phyloP scores from a whole-genome alignment of 2,797 vertebrate genomes.

The Bryconaethiops microstoma region DNA sequence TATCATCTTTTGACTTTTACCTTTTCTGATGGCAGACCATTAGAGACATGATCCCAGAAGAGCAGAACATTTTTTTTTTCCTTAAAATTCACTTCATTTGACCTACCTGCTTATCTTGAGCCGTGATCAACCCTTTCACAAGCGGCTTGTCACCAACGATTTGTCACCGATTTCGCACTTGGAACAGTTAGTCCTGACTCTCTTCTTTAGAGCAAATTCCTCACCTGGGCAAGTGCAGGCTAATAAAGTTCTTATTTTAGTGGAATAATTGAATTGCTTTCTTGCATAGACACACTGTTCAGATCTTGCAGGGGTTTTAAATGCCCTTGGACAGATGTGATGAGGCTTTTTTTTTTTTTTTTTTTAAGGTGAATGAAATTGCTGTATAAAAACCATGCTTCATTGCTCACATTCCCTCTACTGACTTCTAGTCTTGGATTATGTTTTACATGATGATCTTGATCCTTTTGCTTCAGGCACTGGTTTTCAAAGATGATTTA shows the following conservation, averaged over 20 bases:
- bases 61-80: not conserved
- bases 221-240: not conserved
- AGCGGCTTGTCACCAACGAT: not conserved
- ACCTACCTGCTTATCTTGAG: not conserved
- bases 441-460: not conserved
- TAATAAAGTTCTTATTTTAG: not conserved
- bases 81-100: no score
- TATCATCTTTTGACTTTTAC: not conserved
- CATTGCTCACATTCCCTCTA: not conserved
- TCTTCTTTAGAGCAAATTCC: not conserved
- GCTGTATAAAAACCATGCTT: not conserved
- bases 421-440: not conserved
- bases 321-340: not conserved
- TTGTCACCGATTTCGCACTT: not conserved
- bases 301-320: not conserved
- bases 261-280: not conserved
- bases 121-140: not conserved
- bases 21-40: slow-evolving; percentile 2
- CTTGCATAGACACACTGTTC: not conserved
- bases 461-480: not conserved
- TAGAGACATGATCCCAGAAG: not conserved
- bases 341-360: not conserved
- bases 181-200: not conserved
- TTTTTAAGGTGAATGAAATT: no score
- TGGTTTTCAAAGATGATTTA: not conserved